phyloP scores from a whole-genome alignment of 2,797 vertebrate species.

The Rhinichthys osculus region DNA sequence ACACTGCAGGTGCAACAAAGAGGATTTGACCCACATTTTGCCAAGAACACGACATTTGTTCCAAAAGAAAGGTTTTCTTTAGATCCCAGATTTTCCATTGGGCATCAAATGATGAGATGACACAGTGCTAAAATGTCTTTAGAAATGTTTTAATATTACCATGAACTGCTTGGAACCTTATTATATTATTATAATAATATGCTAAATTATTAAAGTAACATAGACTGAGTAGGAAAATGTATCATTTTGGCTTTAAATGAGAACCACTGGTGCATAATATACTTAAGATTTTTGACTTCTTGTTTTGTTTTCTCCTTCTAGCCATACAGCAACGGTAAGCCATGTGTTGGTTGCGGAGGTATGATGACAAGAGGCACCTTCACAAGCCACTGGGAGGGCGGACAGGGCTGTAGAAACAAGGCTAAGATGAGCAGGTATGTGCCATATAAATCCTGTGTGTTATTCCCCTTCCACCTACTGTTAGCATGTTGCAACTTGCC shows the following conservation, averaged over 20 bases:
- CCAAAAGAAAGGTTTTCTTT: background rate
- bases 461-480: background rate
- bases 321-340: constrained; percentile 78
- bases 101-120: background rate
- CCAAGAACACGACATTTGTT: background rate
- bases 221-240: background rate
- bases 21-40: constrained; percentile 1
- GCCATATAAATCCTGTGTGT: background rate
- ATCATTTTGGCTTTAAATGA: background rate
- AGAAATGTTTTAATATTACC: background rate
- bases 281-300: background rate
- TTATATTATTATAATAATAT: too few species aligned
- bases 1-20: background rate
- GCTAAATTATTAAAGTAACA: background rate
- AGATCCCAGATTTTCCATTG: background rate
- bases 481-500: background rate
- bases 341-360: constrained; percentile 79
- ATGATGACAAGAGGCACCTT: constrained; percentile 79
- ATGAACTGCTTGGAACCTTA: background rate
- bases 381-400: constrained; percentile 85
- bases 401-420: constrained; percentile 83
- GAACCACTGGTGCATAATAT: background rate
- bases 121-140: background rate
- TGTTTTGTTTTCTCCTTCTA: constrained; percentile 50
- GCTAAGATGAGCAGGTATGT: constrained; percentile 81